These are phyloP conservation scores for Hartigia nigra DNA, from an alignment of 2,888 invertebrate genomes.

Conservation along the genomic window DNA sequence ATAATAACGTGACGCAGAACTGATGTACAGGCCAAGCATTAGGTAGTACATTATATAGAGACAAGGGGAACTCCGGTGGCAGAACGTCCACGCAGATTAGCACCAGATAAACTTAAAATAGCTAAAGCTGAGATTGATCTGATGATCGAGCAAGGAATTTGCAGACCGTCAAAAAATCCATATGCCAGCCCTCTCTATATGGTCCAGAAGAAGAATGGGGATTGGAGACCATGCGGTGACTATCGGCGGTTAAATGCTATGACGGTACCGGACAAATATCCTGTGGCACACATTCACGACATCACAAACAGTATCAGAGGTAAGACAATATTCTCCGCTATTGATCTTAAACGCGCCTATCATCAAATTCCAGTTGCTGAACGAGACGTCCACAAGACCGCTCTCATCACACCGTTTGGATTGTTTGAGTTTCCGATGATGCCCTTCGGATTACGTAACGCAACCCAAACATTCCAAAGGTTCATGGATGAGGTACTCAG, in stretches of 20 bases:
- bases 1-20: neutral
- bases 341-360: too few species aligned
- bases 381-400: too few species aligned
- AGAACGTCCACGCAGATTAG: slow-evolving; percentile 21
- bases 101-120: slow-evolving; percentile 33
- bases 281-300: too few species aligned
- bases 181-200: slow-evolving; percentile 42
- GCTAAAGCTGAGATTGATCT: slow-evolving; percentile 35
- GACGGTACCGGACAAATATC: slow-evolving; percentile 39
- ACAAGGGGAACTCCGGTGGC: slow-evolving; percentile 17
- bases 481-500: too few species aligned
- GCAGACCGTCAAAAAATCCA: slow-evolving; percentile 37
- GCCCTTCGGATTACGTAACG: too few species aligned
- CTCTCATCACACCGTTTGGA: too few species aligned
- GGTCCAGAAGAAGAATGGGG: slow-evolving; percentile 35
- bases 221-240: slow-evolving; percentile 42
- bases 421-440: too few species aligned
- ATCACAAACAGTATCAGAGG: too few species aligned
- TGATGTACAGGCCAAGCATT: neutral
- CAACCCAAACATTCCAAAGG: too few species aligned
- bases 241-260: slow-evolving; percentile 39
- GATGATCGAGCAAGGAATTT: slow-evolving; percentile 36
- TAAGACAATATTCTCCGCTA: too few species aligned
- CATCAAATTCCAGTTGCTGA: too few species aligned
- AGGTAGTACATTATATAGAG: slow-evolving; percentile 14